These are phyloP conservation scores for Ctenochaetus hawaiiensis DNA, from an alignment of 2,797 vertebrate species.

Conservation along the genomic window DNA sequence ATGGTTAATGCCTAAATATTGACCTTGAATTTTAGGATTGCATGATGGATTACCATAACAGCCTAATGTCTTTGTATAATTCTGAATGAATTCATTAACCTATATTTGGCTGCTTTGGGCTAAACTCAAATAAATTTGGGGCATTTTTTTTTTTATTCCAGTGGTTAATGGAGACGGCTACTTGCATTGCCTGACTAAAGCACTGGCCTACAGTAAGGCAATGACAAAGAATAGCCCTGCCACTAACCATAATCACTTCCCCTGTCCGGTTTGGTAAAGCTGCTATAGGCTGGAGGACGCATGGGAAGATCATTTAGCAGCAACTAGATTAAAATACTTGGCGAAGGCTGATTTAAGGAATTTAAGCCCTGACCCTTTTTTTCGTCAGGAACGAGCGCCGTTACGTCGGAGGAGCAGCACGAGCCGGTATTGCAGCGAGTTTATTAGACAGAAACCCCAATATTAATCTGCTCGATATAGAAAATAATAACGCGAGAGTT, in stretches of 20 bases:
- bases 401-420: constrained; percentile 83
- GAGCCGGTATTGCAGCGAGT: constrained; percentile 72
- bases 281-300: constrained; percentile 28
- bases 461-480: constrained; percentile 75
- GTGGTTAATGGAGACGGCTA: constrained; percentile 15
- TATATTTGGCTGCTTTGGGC: no score
- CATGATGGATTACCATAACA: not conserved
- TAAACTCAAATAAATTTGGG: constrained; percentile 7
- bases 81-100: not conserved
- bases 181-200: constrained; percentile 43
- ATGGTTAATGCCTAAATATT: constrained; percentile 27
- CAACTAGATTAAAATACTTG: constrained; percentile 60
- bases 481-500: constrained; percentile 90
- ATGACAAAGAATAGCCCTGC: constrained; percentile 27
- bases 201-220: constrained; percentile 45
- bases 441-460: constrained; percentile 69
- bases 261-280: not conserved
- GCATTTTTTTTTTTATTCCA: constrained; percentile 27
- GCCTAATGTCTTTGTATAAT: not conserved
- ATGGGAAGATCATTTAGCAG: constrained; percentile 51
- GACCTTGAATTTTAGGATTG: constrained; percentile 55
- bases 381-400: constrained; percentile 80
- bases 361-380: constrained; percentile 76
- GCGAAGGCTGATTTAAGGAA: constrained; percentile 72
- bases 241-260: constrained; percentile 14